Conservation (phyloP, 2,113 vertebrate genomes). For the Leptodactylus fuscus region DNA sequence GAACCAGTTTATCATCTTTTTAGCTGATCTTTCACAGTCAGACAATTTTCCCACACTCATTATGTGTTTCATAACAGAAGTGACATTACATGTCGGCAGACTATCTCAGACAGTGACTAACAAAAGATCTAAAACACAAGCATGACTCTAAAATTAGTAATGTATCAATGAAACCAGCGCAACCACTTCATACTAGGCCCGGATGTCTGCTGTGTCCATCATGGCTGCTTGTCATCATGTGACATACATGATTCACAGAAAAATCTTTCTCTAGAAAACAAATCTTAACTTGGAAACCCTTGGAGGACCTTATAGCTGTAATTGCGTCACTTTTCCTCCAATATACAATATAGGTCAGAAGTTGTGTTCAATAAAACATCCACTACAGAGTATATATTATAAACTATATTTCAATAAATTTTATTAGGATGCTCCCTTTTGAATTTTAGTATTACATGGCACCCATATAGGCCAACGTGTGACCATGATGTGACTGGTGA, state of each 20-base stretch:
- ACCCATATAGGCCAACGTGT: too few species aligned
- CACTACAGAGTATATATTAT: background rate
- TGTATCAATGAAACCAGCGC: conserved; percentile 7
- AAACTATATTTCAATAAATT: background rate
- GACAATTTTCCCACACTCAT: background rate
- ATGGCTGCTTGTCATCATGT: background rate
- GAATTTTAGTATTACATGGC: too few species aligned
- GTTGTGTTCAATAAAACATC: too few species aligned
- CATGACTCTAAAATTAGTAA: conserved; percentile 11
- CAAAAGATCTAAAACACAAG: background rate
- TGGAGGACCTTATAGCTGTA: too few species aligned
- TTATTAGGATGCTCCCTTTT: too few species aligned
- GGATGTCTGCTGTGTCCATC: background rate
- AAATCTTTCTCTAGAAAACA: too few species aligned
- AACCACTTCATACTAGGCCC: background rate
- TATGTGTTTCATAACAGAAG: conserved; percentile 5
- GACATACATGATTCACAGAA: background rate
- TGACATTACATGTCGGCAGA: background rate
- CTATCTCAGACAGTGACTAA: conserved; percentile 25
- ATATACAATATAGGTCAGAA: too few species aligned
- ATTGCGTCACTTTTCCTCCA: too few species aligned
- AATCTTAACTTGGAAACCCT: too few species aligned
- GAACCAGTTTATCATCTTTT: background rate
- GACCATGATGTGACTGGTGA: too few species aligned
- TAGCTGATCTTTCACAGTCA: background rate